Evolutionary conservation across 2,888 invertebrate species (phyloP), one percentile per base, ranked within the genome.

Genomic region (Aleiodes alternator): DNA sequence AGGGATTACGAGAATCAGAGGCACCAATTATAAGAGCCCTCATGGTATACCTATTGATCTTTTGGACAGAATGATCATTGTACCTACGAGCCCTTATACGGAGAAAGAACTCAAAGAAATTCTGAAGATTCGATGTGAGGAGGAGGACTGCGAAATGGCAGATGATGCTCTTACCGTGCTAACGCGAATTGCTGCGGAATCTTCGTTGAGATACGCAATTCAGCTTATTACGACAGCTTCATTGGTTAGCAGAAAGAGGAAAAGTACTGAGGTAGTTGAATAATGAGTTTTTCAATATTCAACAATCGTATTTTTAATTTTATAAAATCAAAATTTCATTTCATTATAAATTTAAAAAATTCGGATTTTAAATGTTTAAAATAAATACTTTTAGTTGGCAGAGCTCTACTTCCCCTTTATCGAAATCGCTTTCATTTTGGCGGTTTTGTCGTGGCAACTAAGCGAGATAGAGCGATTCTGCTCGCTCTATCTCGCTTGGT

Each of bases 41-140:
- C 99, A 99, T 88, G 99, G 99, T 7, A 97, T 99, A 72, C 99
- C 99, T 0, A 93, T 98, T 72, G 99, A 99, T 91, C 91, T 99
- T 79, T 91, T 99, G 4, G 99, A 99, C 90, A 92, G 98, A 38
- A 95, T 97, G 93, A 96, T 98, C 80, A 98, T 98, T 64, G 97
- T 98, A 56, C 95, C 97, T 7, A 99, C 98, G 0, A 91, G 93
- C 38, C 95, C 97, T 0, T 99, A 99, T 85, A 92, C 94, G 0
- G 96, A 97, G 76, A 94, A 95, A 79, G 98, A 99, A 86, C 91
- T 98, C 12, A 94, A 94, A 81, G 97, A 98, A 90, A 98, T 99
- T 80, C 91, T 99, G 0, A 96, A 96, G 86, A 97, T 97, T 77
- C 95, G 98, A 78, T 98, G 98, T 87, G 98, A 99, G 87, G 99